Evolutionary conservation across 2,797 vertebrate genomes (phyloP).

Genomic region (Rhodeus uyekii): DNA sequence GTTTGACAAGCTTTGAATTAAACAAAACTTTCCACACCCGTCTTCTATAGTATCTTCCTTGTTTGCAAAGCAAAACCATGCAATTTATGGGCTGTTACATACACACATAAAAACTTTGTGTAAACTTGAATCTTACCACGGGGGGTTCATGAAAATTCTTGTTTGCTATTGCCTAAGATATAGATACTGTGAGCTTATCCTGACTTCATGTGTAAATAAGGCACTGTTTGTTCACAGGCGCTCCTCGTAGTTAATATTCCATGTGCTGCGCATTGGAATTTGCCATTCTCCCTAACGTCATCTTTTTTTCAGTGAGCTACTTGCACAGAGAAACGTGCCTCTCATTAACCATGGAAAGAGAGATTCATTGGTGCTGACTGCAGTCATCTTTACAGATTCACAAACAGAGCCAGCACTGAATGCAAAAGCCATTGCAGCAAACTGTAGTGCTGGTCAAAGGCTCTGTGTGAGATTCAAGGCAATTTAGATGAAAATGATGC

Average conservation of each 20-base stretch:
- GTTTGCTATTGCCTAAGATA: constrained; percentile 3
- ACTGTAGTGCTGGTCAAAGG: neutral
- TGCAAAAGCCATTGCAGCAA: neutral
- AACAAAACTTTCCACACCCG: too few species aligned
- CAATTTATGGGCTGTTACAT: neutral
- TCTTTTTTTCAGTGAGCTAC: constrained; percentile 20
- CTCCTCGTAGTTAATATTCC: constrained; percentile 26
- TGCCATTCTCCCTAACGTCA: constrained; percentile 2
- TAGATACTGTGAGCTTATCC: constrained; percentile 13
- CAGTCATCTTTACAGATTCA: constrained; percentile 6
- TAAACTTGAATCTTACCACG: neutral
- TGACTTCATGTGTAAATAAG: constrained; percentile 14
- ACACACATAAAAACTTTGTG: neutral
- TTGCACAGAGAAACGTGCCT: constrained; percentile 3
- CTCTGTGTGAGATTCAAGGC: neutral
- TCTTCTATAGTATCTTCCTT: neutral
- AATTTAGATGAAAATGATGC: neutral
- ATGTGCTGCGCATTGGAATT: constrained; percentile 4
- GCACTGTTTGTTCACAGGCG: constrained; percentile 1
- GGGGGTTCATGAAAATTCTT: neutral
- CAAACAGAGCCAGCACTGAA: neutral
- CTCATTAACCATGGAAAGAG: constrained; percentile 15
- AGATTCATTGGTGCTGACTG: constrained; percentile 14
- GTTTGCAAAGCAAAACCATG: constrained; percentile 7
- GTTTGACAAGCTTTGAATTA: neutral